These are phyloP conservation scores for Sclerurus mexicanus DNA, from an alignment of 2,113 vertebrate genomes.

Conservation along the genomic window DNA sequence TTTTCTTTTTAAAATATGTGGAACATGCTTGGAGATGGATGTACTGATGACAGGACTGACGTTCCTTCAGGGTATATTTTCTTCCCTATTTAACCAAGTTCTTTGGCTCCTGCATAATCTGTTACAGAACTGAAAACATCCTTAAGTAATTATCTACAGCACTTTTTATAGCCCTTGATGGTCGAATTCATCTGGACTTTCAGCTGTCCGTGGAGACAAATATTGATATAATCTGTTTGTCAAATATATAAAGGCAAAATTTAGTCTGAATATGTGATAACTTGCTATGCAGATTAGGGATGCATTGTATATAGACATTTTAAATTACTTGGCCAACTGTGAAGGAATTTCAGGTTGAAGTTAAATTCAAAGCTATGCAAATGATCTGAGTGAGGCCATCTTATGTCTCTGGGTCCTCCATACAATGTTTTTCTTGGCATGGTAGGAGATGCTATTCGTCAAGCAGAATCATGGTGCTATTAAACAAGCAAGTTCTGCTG, in stretches of 20 bases:
- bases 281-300: background rate
- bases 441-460: background rate
- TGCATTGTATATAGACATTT: background rate
- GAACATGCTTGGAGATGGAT: background rate
- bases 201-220: background rate
- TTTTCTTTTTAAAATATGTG: background rate
- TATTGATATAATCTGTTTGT: background rate
- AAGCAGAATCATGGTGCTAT: background rate
- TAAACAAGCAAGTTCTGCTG: background rate
- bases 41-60: background rate
- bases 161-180: background rate
- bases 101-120: background rate
- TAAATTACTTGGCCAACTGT: background rate
- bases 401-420: background rate
- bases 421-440: background rate
- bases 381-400: background rate
- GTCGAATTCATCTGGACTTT: background rate
- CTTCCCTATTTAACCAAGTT: background rate
- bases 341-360: background rate
- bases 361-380: background rate
- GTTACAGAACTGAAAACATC: background rate
- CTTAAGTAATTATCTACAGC: background rate
- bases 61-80: background rate
- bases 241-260: background rate
- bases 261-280: background rate